phyloP scores from a whole-genome alignment of 1,140 invertebrate species.

The Forficula auricularia region DNA sequence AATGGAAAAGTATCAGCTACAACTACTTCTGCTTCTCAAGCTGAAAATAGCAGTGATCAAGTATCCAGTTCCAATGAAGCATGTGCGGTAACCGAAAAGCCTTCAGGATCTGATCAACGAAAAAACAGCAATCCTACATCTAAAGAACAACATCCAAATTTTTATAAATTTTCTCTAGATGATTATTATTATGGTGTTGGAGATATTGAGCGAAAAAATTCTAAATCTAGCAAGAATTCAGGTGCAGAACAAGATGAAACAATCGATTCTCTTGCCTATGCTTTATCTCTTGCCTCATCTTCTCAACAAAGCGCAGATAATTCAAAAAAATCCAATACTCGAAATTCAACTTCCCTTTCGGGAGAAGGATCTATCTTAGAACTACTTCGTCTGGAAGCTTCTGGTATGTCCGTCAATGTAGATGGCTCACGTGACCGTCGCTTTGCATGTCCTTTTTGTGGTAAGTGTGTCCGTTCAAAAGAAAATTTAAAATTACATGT shows the following conservation, averaged over 20 bases:
- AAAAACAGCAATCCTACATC: constrained; percentile 13
- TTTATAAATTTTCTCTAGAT: constrained; percentile 10
- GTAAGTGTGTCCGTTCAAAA: constrained; percentile 71
- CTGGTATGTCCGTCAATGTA: constrained; percentile 10
- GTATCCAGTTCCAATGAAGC: constrained; percentile 56
- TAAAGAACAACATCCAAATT: constrained; percentile 13
- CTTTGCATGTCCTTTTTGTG: constrained; percentile 74
- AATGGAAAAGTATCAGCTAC: constrained; percentile 6
- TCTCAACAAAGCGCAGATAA: constrained; percentile 11
- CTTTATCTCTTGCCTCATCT: constrained; percentile 27
- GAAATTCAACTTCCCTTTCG: too few species aligned
- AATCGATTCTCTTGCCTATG: constrained; percentile 34
- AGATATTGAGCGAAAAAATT: neutral
- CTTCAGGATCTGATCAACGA: constrained; percentile 6
- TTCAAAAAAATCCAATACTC: neutral
- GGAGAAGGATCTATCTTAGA: constrained; percentile 40
- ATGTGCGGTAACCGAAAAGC: constrained; percentile 22
- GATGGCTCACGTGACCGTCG: constrained; percentile 41
- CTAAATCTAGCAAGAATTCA: neutral
- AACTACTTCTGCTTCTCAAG: constrained; percentile 20
- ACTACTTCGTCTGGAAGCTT: constrained; percentile 38
- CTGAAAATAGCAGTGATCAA: constrained; percentile 37
- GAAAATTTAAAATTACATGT: constrained; percentile 78
- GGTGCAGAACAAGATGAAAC: constrained; percentile 46
- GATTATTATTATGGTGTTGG: constrained; percentile 7